Percentiles rank a stretch among this genome's conserved stretches.
phyloP scores from a whole-genome alignment of 2,888 invertebrate genomes.

The Listrodromus nycthemerus region DNA sequence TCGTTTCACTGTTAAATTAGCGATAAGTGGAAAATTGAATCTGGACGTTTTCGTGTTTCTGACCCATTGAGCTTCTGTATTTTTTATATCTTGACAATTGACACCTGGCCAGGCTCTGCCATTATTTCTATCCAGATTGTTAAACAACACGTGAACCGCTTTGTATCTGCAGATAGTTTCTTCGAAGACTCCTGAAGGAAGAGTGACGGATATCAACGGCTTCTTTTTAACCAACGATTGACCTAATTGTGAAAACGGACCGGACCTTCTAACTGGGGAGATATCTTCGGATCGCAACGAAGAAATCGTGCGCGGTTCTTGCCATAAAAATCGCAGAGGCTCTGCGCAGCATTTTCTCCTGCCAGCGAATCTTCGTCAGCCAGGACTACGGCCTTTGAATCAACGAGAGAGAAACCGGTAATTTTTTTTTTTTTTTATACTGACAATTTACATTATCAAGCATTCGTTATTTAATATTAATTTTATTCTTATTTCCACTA shows the following conservation, averaged over 20 bases:
- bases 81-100: slow-evolving; percentile 7
- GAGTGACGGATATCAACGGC: background rate
- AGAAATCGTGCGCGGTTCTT: slow-evolving; percentile 79
- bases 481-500: slow-evolving; percentile 45
- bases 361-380: slow-evolving; percentile 77
- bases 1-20: no score
- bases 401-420: background rate
- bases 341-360: slow-evolving; percentile 79
- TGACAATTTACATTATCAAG: background rate
- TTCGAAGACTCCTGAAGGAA: slow-evolving; percentile 64
- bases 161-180: slow-evolving; percentile 66
- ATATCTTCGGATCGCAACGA: slow-evolving; percentile 79
- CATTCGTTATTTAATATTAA: background rate
- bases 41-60: no score
- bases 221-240: background rate
- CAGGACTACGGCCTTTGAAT: slow-evolving; percentile 78
- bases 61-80: background rate
- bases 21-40: no score
- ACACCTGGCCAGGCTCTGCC: background rate
- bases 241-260: background rate
- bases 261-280: slow-evolving; percentile 82
- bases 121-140: slow-evolving; percentile 71
- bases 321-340: slow-evolving; percentile 80
- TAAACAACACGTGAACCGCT: slow-evolving; percentile 72
- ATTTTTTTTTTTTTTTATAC: background rate